Evolutionary conservation across 1,140 invertebrate genomes (phyloP), one percentile per base, ranked within the genome.

Genomic region (Drosophila guanche): DNA sequence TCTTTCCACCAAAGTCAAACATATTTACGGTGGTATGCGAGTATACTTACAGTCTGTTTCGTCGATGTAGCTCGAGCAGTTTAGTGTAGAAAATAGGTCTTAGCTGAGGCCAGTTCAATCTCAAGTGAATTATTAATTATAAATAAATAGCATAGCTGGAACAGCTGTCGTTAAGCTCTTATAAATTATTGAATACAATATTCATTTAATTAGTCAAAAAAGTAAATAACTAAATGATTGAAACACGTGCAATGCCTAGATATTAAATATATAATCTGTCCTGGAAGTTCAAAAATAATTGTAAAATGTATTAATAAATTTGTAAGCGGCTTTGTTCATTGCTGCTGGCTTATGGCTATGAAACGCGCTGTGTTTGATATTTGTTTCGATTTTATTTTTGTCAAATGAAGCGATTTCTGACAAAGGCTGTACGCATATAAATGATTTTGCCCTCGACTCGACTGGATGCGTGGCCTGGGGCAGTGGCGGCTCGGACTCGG

Each of bases 391-490:
- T 42, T 46, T 63, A 14, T 57, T 47, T 65, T 57, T 52, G 56
- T 76, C 42, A 76, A 76, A 76, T 76, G 53, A 76, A 76, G 73
- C 72, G 72, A 76, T 76, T 76, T 76, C 50, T 76, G 68, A 63
- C 51, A 55, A 69, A 76, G 51, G 57, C 72, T 37, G 37, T 56
- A 72, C 60, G 72, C 69, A 73, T 72, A 74, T 74, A 73, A 75
- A 75, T 67, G 62, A 56, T 75, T 76, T 76, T 60, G 72, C 62
- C 54, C 65, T 68, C 65, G 62, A 68, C 40, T 67, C 43, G 29
- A 50, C 43, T 53, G 51, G 62, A 65, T 23, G 8, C 29, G 29
- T 33, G 33, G 33, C 33, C 33, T 42, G 20, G 33, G 23, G 22
- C 27, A 50, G 45, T 43, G 45, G 48, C 51, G 45, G n/a, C 22